Percentiles rank a stretch among this genome's conserved stretches.
Conservation (phyloP, 2,888 invertebrate species). For the Standfussiana lucernea region DNA sequence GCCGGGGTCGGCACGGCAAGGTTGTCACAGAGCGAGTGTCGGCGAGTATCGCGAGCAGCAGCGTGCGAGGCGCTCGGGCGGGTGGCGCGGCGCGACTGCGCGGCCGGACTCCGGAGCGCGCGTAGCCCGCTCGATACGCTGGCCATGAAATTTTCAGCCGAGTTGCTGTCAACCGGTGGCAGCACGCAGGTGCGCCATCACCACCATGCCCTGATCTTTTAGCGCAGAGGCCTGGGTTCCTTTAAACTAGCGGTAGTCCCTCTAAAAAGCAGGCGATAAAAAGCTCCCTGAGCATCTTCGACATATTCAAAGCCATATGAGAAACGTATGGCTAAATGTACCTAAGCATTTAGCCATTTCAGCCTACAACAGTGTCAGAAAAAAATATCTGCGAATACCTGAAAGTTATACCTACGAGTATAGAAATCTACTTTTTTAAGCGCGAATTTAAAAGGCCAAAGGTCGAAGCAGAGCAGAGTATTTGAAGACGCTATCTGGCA, state of each 20-base stretch:
- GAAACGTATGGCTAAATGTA: too few relatives aligned
- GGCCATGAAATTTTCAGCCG: conserved; percentile 90
- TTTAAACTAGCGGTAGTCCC: neutral
- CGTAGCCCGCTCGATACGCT: conserved; percentile 87
- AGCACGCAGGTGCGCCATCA: conserved; percentile 83
- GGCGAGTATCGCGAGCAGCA: conserved; percentile 59
- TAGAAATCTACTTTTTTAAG: neutral
- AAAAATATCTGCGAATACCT: neutral
- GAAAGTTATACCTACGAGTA: too few relatives aligned
- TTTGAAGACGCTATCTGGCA: conserved; percentile 25
- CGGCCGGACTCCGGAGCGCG: conserved; percentile 70
- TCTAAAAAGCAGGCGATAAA: neutral
- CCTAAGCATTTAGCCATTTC: too few relatives aligned
- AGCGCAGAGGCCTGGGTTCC: neutral
- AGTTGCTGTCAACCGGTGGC: conserved; percentile 88
- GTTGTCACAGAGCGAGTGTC: conserved; percentile 76
- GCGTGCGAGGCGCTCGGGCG: conserved; percentile 77
- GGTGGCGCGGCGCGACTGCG: conserved; percentile 85
- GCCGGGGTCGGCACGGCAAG: conserved; percentile 71
- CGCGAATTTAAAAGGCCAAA: neutral
- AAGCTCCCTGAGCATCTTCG: neutral
- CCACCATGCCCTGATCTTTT: conserved; percentile 46
- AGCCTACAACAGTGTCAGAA: neutral
- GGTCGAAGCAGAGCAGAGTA: neutral
- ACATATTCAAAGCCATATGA: neutral